phyloP scores from a whole-genome alignment of 2,113 vertebrate genomes.

The Vulpes vulpes region DNA sequence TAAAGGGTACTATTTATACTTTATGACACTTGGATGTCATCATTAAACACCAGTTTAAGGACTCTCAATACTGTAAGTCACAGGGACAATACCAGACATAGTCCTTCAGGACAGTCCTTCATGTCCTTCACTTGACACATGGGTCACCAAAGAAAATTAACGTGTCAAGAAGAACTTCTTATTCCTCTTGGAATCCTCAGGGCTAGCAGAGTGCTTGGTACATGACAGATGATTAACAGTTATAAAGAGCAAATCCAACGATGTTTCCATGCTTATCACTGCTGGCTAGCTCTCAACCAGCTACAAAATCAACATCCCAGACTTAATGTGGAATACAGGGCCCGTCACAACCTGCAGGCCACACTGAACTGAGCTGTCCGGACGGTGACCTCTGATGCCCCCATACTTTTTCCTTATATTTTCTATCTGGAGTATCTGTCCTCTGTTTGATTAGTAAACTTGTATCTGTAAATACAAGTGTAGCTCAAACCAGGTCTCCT shows the following conservation, averaged over 20 bases:
- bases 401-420: not conserved
- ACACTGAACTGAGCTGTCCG: not conserved
- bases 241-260: constrained; percentile 3
- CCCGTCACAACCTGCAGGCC: not conserved
- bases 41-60: not conserved
- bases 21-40: constrained; percentile 3
- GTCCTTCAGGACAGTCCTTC: not conserved
- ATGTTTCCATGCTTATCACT: constrained; percentile 41
- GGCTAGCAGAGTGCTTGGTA: not conserved
- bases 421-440: not conserved
- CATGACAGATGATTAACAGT: not conserved
- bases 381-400: not conserved
- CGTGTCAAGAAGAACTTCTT: constrained; percentile 3
- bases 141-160: constrained; percentile 43
- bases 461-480: not conserved
- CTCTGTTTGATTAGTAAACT: not conserved
- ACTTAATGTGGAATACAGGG: not conserved
- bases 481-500: not conserved
- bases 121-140: constrained; percentile 29
- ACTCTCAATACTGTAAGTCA: not conserved
- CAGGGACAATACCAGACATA: not conserved
- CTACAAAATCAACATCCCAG: not conserved
- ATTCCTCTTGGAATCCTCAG: constrained; percentile 38
- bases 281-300: constrained; percentile 10
- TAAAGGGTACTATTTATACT: not conserved